Conservation (phyloP, 2,113 vertebrate species). For the Onychorhynchus coronatus region DNA sequence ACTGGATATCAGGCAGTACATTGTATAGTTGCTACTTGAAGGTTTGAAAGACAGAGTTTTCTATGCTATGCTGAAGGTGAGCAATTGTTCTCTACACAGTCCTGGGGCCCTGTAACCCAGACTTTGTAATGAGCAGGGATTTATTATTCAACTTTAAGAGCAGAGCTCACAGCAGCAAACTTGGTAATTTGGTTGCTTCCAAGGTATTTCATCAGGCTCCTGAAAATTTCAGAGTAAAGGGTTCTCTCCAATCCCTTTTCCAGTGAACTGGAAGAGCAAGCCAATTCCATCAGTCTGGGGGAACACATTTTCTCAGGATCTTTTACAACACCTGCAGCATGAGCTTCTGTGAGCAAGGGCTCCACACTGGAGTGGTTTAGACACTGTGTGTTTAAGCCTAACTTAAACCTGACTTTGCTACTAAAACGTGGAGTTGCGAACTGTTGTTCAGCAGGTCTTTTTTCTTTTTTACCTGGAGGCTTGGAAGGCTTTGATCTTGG, state of each 20-base stretch:
- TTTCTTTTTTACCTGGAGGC: not conserved
- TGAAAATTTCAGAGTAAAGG: no score
- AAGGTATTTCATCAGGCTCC: not conserved
- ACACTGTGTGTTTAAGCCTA: not conserved
- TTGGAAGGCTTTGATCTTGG: not conserved
- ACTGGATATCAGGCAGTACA: not conserved
- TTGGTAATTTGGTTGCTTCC: not conserved
- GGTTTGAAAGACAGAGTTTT: no score
- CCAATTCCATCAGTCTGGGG: not conserved
- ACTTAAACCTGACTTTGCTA: not conserved
- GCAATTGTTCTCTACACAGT: no score
- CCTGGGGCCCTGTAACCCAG: not conserved
- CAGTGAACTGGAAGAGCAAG: not conserved
- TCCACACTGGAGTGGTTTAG: not conserved
- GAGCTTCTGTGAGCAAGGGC: not conserved
- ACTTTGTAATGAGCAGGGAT: not conserved
- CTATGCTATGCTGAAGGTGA: no score
- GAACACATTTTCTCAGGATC: not conserved
- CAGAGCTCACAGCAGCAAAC: not conserved
- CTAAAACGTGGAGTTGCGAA: not conserved
- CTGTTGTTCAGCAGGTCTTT: no score
- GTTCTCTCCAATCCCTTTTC: no score
- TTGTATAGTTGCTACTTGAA: not conserved
- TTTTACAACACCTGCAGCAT: not conserved
- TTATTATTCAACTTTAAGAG: not conserved